Evolutionary conservation across 2,888 invertebrate genomes (phyloP).

Genomic region (Tillus elongatus): DNA sequence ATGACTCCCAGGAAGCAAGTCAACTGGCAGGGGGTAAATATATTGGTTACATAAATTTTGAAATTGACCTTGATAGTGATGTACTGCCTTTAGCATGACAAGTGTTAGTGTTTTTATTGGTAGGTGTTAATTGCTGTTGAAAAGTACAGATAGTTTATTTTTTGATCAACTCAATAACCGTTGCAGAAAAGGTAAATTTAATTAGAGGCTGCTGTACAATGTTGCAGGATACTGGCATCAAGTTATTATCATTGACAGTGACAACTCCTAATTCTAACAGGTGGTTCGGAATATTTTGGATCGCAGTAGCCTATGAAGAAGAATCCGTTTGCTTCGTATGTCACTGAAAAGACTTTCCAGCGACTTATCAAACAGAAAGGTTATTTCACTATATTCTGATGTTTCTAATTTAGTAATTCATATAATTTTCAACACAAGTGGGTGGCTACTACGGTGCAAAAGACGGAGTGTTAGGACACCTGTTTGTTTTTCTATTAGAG

Average conservation of each 20-base stretch:
- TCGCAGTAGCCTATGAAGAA: too few relatives aligned
- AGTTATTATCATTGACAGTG: not conserved
- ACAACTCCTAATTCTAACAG: too few relatives aligned
- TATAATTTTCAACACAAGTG: too few relatives aligned
- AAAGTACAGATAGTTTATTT: not conserved
- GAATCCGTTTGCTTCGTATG: too few relatives aligned
- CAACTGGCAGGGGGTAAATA: not conserved
- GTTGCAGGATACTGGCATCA: not conserved
- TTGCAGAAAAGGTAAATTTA: not conserved
- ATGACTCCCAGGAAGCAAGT: not conserved
- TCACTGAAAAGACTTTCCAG: too few relatives aligned
- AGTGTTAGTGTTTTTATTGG: not conserved
- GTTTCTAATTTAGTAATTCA: too few relatives aligned
- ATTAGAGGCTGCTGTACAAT: not conserved
- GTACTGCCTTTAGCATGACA: not conserved
- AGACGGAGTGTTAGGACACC: too few relatives aligned
- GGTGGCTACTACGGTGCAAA: too few relatives aligned
- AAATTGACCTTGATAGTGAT: not conserved
- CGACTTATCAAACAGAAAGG: too few relatives aligned
- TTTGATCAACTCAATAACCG: not conserved
- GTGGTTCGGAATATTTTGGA: too few relatives aligned
- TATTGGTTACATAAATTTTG: slow-evolving; percentile 1
- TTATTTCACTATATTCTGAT: too few relatives aligned
- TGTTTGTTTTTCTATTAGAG: too few relatives aligned
- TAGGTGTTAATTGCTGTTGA: not conserved